A percentile compares a stretch with the other conserved stretches of the same genome.
Evolutionary conservation across 1,140 invertebrate species (phyloP).

Genomic region (Aphaenogaster rudis): DNA sequence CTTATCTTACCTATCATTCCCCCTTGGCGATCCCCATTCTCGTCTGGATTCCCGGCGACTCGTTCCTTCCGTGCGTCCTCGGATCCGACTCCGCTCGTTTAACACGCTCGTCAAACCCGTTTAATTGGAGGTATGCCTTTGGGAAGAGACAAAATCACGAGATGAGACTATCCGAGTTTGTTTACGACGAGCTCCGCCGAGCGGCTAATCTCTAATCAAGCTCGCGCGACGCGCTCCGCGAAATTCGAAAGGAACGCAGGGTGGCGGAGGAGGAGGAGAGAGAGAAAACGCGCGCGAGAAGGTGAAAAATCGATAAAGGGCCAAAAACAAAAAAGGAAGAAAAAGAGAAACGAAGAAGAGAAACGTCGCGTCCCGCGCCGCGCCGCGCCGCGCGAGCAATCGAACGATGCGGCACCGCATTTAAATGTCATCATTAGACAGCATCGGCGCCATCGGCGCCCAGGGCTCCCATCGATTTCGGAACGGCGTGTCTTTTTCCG

Average conservation of each 20-base stretch:
- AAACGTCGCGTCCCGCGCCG: constrained; percentile 41
- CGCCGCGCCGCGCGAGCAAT: constrained; percentile 77
- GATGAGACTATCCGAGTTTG: background rate
- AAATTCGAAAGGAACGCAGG: background rate
- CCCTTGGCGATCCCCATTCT: constrained; percentile 82
- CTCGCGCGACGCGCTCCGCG: background rate
- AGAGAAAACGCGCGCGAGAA: background rate
- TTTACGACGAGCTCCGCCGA: background rate
- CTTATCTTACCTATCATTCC: constrained; percentile 80
- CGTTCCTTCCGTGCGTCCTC: background rate
- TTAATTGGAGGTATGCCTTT: background rate
- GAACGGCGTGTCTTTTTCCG: background rate
- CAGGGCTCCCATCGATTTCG: constrained; percentile 75
- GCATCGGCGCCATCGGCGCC: constrained; percentile 79
- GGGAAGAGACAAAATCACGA: background rate
- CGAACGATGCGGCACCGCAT: constrained; percentile 86
- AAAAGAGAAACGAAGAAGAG: background rate
- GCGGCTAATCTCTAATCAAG: background rate
- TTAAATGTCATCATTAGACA: constrained; percentile 88
- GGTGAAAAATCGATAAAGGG: constrained; percentile 23
- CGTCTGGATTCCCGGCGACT: constrained; percentile 43
- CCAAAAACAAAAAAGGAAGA: background rate
- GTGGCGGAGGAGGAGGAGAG: background rate
- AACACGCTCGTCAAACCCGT: constrained; percentile 12
- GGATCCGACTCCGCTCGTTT: constrained; percentile 26